Evolutionary conservation across 2,888 invertebrate genomes (phyloP).

Genomic region (Abrostola tripartita): DNA sequence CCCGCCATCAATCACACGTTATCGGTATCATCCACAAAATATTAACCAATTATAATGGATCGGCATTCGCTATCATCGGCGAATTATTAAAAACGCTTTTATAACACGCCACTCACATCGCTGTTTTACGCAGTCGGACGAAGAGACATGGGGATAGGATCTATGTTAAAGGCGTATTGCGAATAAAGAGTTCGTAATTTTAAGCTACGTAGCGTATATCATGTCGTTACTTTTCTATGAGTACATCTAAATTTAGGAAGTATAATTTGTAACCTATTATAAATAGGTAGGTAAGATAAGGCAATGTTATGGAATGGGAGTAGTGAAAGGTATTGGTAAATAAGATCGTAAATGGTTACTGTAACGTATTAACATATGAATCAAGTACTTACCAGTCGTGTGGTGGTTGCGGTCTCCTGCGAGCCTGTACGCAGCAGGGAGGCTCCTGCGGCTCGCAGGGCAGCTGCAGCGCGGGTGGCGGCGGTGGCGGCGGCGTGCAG

Average conservation of each 20-base stretch:
- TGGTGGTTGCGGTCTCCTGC: slow-evolving; percentile 88
- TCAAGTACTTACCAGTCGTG: slow-evolving; percentile 88
- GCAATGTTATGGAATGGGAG: background rate
- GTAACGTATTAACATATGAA: slow-evolving; percentile 7
- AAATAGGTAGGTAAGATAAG: no score
- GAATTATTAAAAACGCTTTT: slow-evolving; percentile 74
- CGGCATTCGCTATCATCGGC: slow-evolving; percentile 65
- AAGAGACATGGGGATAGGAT: background rate
- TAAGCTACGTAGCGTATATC: no score
- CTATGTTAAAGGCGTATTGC: slow-evolving; percentile 25
- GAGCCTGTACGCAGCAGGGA: slow-evolving; percentile 88
- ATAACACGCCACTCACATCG: slow-evolving; percentile 34
- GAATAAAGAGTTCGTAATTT: background rate
- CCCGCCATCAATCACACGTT: slow-evolving; percentile 83
- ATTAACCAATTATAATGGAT: slow-evolving; percentile 80
- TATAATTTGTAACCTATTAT: no score
- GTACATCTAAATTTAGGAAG: no score
- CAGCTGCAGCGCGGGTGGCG: slow-evolving; percentile 84
- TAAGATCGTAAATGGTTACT: slow-evolving; percentile 2
- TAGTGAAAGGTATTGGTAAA: background rate
- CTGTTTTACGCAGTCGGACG: slow-evolving; percentile 26
- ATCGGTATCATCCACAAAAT: slow-evolving; percentile 80
- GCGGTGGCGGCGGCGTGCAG: slow-evolving; percentile 85
- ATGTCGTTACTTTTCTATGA: no score
- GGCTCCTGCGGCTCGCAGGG: slow-evolving; percentile 85